Evolutionary conservation across 2,888 invertebrate genomes (phyloP), one percentile per base, ranked within the genome.

Genomic region (Flexamia atlantica): DNA sequence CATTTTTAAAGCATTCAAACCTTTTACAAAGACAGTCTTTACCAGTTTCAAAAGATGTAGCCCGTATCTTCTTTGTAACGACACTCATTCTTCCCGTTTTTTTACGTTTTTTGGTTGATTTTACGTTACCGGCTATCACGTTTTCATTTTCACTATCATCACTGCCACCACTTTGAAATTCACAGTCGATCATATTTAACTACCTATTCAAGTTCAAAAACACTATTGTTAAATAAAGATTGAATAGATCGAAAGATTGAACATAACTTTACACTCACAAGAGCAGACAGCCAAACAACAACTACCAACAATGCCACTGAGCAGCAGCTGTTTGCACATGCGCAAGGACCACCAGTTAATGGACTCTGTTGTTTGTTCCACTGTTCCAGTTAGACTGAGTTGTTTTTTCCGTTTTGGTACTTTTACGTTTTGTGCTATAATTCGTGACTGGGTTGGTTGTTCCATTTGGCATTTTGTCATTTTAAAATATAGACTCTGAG

Each of bases 1-100:
- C 36, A 57, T 57, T 50, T 83, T 83, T 20, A 57, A 83, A 74
- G 36, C 83, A 74, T 36, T 74, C 25, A 23, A 32, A 83, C 17
- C 83, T 53, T 74, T 28, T 53, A 42, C 83, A 83, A 17, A 3
- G 53, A 28, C 72, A 83, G 23, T 76, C 40, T 9, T 50, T 50
- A n/a, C 76, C 76, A 5, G 76, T 76, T 76, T 76, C 46, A 42
- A 32, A 76, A 14, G 76, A 32, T 7, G 50, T 23, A 46, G 30
- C 42, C 25, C 76, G 10, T 20, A 40, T 20, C 50, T 76, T 76
- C 50, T 76, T 76, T 12, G 50, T 12, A 1, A 36, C 46, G 9
- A 50, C 25, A 46, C 7, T 32, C 50, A 76, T 46, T 12, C 76
- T 46, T 12, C 42, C 42, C 46, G 30, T 20, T 20, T 23, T 76